Conservation (phyloP, 2,797 vertebrate genomes). For the Cyclura pinguis region DNA sequence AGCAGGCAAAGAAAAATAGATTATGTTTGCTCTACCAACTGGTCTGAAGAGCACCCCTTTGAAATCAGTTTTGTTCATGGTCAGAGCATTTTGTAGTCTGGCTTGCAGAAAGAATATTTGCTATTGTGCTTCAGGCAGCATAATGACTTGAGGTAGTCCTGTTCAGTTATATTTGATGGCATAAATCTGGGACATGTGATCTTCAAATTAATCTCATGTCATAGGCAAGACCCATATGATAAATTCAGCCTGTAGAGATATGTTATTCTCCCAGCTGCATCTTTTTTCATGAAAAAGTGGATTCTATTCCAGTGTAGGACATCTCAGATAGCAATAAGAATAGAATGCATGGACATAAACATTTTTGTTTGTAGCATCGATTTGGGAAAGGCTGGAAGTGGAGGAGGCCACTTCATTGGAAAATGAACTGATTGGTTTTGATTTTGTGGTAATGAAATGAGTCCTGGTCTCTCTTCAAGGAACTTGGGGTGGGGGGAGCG, state of each 20-base stretch:
- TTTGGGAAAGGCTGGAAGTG: not conserved
- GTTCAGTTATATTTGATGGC: not conserved
- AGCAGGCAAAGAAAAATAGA: not conserved
- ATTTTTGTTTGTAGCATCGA: not conserved
- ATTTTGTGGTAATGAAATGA: not conserved
- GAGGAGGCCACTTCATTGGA: not conserved
- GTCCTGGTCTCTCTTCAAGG: not conserved
- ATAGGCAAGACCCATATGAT: not conserved
- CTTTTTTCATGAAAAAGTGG: not conserved
- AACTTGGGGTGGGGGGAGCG: not conserved
- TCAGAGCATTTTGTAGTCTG: not conserved
- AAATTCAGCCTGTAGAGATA: not conserved
- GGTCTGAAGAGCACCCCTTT: not conserved
- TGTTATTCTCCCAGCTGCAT: not conserved
- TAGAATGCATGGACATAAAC: not conserved
- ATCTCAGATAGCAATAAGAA: not conserved
- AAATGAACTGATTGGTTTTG: not conserved
- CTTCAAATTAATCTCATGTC: not conserved
- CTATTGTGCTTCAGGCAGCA: not conserved
- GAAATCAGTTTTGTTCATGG: not conserved
- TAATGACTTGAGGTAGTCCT: not conserved
- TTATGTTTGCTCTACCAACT: not conserved
- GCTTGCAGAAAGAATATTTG: not conserved
- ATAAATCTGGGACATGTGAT: not conserved
- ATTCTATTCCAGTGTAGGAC: not conserved